Conservation (phyloP, 2,797 vertebrate genomes). For the Falco columbarius region DNA sequence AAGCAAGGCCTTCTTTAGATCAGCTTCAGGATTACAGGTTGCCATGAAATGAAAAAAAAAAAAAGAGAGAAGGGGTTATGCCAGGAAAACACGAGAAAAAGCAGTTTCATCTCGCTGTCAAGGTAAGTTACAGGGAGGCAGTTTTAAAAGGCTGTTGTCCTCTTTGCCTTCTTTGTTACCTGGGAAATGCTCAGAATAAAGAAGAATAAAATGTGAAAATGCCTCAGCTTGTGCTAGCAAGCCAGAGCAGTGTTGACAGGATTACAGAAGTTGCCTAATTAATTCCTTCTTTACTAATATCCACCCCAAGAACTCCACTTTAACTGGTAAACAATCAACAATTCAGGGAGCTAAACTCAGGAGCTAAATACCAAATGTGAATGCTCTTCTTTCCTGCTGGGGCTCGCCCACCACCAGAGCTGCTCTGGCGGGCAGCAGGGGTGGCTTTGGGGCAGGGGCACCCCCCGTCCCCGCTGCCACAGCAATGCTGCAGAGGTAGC, state of each 20-base stretch:
- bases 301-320: constrained; percentile 4
- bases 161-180: constrained; percentile 12
- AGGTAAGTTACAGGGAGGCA: not conserved
- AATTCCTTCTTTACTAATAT: constrained; percentile 63
- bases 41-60: not conserved
- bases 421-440: not conserved
- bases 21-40: not conserved
- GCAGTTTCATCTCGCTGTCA: not conserved
- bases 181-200: constrained; percentile 28
- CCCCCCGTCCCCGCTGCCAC: accelerated
- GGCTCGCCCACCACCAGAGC: not conserved
- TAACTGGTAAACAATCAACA: constrained; percentile 16
- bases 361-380: not conserved
- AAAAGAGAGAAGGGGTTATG: not conserved
- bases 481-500: not conserved
- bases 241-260: constrained; percentile 49
- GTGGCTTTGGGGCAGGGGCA: not conserved
- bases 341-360: not conserved
- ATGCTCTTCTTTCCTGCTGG: not conserved
- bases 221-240: constrained; percentile 49
- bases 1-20: not conserved
- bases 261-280: constrained; percentile 63
- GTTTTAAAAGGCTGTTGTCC: constrained; percentile 3
- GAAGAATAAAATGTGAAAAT: constrained; percentile 9
- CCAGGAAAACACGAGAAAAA: not conserved